A percentile compares a stretch with the other conserved stretches of the same genome.
Conservation (phyloP, 2,113 vertebrate species). For the Chaetops frenatus region DNA sequence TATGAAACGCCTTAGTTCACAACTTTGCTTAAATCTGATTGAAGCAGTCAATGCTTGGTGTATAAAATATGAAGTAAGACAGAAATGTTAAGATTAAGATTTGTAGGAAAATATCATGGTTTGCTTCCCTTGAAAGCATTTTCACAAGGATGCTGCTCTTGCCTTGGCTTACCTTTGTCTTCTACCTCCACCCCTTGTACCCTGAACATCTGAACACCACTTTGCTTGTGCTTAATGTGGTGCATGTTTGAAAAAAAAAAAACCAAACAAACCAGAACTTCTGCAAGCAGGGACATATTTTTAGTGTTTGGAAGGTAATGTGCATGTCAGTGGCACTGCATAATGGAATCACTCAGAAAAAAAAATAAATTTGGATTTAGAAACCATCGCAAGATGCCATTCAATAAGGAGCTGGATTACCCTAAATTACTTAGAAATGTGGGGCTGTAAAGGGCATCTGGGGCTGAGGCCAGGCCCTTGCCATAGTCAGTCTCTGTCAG, state of each 20-base stretch:
- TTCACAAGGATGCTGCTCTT: background rate
- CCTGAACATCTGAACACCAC: background rate
- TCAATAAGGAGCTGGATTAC: background rate
- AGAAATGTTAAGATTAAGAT: background rate
- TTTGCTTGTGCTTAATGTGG: background rate
- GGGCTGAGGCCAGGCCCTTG: background rate
- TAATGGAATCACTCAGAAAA: background rate
- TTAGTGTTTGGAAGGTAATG: background rate
- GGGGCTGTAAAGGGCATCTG: background rate
- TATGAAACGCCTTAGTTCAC: background rate
- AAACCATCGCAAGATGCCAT: background rate
- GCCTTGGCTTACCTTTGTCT: background rate
- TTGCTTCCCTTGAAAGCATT: background rate
- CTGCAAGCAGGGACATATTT: background rate
- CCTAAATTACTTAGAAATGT: background rate
- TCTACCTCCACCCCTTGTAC: background rate
- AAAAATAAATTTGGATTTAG: background rate
- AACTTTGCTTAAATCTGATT: background rate
- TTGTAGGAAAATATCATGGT: background rate
- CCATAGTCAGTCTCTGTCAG: background rate
- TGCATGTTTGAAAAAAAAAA: background rate
- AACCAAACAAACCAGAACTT: background rate
- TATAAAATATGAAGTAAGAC: background rate
- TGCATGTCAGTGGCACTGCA: accelerated
- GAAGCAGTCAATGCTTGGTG: background rate